Conservation (phyloP, 2,113 vertebrate genomes). For the Thunnus maccoyii region DNA sequence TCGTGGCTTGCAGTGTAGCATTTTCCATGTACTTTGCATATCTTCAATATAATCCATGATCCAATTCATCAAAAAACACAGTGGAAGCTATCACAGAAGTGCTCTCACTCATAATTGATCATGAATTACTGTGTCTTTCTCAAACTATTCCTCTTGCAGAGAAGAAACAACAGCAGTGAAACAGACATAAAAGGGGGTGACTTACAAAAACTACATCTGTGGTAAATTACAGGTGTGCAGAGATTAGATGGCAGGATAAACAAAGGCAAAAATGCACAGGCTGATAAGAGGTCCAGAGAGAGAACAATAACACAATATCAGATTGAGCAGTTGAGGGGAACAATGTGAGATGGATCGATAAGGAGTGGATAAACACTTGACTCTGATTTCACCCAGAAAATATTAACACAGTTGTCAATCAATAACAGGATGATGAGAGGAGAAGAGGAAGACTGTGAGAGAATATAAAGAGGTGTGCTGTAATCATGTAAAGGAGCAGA, state of each 20-base stretch:
- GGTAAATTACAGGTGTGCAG: background rate
- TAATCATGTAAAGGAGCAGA: slow-evolving; percentile 6
- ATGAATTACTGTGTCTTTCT: background rate
- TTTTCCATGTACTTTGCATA: too few relatives aligned
- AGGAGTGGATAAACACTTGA: slow-evolving; percentile 21
- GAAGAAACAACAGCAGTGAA: background rate
- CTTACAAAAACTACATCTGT: background rate
- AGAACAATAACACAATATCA: slow-evolving; percentile 11
- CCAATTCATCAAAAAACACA: background rate
- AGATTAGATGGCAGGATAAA: background rate
- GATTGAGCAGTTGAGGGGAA: slow-evolving; percentile 22
- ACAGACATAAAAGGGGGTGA: background rate
- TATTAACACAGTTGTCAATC: slow-evolving; percentile 48
- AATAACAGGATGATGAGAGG: slow-evolving; percentile 26
- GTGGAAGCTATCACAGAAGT: background rate
- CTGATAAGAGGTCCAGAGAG: slow-evolving; percentile 1
- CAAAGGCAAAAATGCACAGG: background rate
- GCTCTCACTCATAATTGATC: background rate
- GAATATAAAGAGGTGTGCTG: slow-evolving; percentile 31
- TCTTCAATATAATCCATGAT: too few relatives aligned
- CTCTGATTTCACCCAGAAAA: slow-evolving; percentile 43
- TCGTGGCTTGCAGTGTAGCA: too few relatives aligned
- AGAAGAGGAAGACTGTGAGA: background rate
- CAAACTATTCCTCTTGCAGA: background rate
- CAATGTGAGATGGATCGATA: slow-evolving; percentile 39